Conservation (phyloP, 2,797 vertebrate species). For the Bovichtus variegatus region DNA sequence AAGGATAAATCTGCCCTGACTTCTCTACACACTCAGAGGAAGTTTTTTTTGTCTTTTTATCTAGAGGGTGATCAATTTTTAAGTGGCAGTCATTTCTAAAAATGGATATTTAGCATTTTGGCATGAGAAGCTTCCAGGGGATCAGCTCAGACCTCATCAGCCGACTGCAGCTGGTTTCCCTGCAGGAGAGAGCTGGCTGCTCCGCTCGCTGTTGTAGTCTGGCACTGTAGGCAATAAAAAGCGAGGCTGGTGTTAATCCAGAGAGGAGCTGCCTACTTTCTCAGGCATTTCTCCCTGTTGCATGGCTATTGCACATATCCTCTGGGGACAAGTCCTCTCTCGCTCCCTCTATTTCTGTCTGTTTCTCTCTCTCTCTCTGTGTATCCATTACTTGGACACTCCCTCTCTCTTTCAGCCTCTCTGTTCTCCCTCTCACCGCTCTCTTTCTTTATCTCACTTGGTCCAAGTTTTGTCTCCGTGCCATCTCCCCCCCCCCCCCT, state of each 20-base stretch:
- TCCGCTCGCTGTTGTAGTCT: constrained; percentile 51
- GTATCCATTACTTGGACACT: constrained; percentile 73
- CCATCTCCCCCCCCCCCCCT: constrained; percentile 35
- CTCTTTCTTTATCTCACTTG: constrained; percentile 59
- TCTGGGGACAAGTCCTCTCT: constrained; percentile 68
- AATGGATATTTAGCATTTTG: constrained; percentile 54
- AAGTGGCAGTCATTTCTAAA: constrained; percentile 38
- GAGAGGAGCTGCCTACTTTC: constrained; percentile 74
- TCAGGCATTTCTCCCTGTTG: constrained; percentile 82
- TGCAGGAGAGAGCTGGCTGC: constrained; percentile 53
- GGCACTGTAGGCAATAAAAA: constrained; percentile 65
- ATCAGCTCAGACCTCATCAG: constrained; percentile 52
- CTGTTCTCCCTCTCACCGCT: constrained; percentile 49
- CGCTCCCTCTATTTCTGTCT: constrained; percentile 16
- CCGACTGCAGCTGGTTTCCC: constrained; percentile 46
- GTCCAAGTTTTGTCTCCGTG: constrained; percentile 60
- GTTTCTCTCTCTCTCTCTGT: constrained; percentile 45
- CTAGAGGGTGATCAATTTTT: constrained; percentile 35
- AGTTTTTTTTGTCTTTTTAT: constrained; percentile 18
- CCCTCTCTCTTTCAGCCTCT: constrained; percentile 62
- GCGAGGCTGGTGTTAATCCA: constrained; percentile 70
- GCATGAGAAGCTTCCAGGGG: constrained; percentile 48
- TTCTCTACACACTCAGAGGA: background rate
- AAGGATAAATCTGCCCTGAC: background rate
- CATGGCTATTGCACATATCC: constrained; percentile 84